Evolutionary conservation across 2,888 invertebrate genomes (phyloP).

Genomic region (Drosophila longiperda): DNA sequence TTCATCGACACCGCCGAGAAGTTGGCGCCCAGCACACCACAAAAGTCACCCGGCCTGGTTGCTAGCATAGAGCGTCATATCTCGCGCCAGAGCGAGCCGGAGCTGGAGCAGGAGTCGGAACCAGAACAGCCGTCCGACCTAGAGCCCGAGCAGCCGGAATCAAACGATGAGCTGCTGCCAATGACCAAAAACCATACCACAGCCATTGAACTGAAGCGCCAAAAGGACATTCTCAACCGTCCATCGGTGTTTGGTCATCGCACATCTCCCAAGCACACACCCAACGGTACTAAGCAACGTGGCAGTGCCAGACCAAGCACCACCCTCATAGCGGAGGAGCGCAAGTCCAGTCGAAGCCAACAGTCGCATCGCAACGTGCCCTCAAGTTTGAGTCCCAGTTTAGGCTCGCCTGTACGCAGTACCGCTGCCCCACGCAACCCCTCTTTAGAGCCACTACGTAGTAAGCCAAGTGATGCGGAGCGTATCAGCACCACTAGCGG

Average conservation of each 20-base stretch:
- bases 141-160: slow-evolving; percentile 78
- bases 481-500: slow-evolving; percentile 36
- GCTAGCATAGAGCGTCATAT: slow-evolving; percentile 84
- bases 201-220: slow-evolving; percentile 79
- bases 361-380: slow-evolving; percentile 17
- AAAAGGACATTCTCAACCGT: slow-evolving; percentile 86
- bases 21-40: slow-evolving; percentile 83
- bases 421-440: slow-evolving; percentile 42
- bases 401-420: slow-evolving; percentile 38
- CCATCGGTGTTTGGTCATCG: slow-evolving; percentile 83
- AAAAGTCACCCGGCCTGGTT: slow-evolving; percentile 86
- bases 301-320: slow-evolving; percentile 34
- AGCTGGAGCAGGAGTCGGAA: slow-evolving; percentile 63
- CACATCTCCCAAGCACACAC: slow-evolving; percentile 17
- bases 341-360: slow-evolving; percentile 46
- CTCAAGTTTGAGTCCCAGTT: slow-evolving; percentile 14
- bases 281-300: slow-evolving; percentile 29
- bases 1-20: slow-evolving; percentile 88
- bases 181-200: slow-evolving; percentile 85
- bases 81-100: slow-evolving; percentile 81
- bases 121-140: slow-evolving; percentile 55
- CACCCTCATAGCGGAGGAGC: slow-evolving; percentile 55
- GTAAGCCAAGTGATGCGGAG: slow-evolving; percentile 16
- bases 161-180: slow-evolving; percentile 89
- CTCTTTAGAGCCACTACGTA: slow-evolving; percentile 36